These are phyloP conservation scores for Toxotes lorentzi DNA, from an alignment of 2,797 vertebrate species.

Conservation along the genomic window DNA sequence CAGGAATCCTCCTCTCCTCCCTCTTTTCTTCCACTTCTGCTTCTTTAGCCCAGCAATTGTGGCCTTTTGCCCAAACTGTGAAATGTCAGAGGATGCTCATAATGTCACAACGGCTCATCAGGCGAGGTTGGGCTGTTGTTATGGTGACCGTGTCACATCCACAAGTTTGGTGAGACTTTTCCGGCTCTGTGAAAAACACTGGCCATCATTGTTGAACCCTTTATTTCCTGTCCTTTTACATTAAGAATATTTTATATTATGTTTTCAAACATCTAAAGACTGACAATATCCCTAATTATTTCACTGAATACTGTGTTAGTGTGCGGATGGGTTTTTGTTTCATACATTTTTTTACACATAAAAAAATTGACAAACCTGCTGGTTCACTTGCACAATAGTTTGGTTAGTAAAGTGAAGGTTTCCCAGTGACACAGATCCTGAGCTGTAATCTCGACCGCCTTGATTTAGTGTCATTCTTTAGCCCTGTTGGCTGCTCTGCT, in stretches of 20 bases:
- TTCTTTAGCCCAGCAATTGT: constrained; percentile 24
- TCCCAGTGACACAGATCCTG: neutral
- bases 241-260: no score
- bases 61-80: constrained; percentile 61
- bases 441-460: constrained; percentile 42
- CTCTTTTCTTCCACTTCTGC: constrained; percentile 3
- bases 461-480: constrained; percentile 26
- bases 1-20: constrained; percentile 10
- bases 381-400: neutral
- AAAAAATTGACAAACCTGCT: neutral
- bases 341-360: neutral
- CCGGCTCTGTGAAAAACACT: neutral
- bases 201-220: neutral
- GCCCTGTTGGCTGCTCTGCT: constrained; percentile 18
- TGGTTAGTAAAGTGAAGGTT: neutral
- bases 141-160: constrained; percentile 18
- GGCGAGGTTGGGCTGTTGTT: constrained; percentile 1
- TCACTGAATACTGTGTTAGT: neutral
- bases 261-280: no score
- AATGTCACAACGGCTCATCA: constrained; percentile 26
- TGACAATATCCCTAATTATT: no score
- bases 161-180: constrained; percentile 23
- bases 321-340: neutral
- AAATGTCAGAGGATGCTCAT: constrained; percentile 65
- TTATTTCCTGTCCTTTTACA: neutral